Conservation (phyloP, 2,888 invertebrate species). For the Leptarthrus brevirostris region DNA sequence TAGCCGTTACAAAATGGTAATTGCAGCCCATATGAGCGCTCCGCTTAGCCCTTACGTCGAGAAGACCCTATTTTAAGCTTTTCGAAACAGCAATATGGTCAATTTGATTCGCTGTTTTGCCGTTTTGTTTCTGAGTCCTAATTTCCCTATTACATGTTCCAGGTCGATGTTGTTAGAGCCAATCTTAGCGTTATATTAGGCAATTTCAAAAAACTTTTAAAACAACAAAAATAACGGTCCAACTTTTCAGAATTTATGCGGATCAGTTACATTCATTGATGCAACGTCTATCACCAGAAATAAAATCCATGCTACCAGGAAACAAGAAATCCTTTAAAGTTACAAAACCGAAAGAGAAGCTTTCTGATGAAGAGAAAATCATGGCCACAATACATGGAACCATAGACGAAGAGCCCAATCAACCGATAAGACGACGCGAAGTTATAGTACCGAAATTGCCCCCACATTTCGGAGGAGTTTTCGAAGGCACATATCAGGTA, state of each 20-base stretch:
- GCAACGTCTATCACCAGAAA: constrained; percentile 63
- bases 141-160: too few relatives aligned
- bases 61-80: too few relatives aligned
- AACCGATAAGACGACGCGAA: constrained; percentile 59
- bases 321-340: constrained; percentile 56
- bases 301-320: constrained; percentile 49
- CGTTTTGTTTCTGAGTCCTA: too few relatives aligned
- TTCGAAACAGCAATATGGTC: too few relatives aligned
- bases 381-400: constrained; percentile 66
- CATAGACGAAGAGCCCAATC: constrained; percentile 58
- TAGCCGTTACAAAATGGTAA: too few relatives aligned
- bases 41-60: too few relatives aligned
- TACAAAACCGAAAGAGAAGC: constrained; percentile 57
- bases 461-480: constrained; percentile 63
- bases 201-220: too few relatives aligned
- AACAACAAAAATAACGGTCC: too few relatives aligned
- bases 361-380: constrained; percentile 65
- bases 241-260: constrained; percentile 63
- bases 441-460: constrained; percentile 60
- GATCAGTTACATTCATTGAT: constrained; percentile 65
- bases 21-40: too few relatives aligned
- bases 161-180: too few relatives aligned
- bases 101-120: too few relatives aligned
- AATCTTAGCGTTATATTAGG: too few relatives aligned
- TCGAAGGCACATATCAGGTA: constrained; percentile 65